These are phyloP conservation scores for Potorous gilbertii DNA, from an alignment of 2,797 vertebrate species.

Conservation along the genomic window DNA sequence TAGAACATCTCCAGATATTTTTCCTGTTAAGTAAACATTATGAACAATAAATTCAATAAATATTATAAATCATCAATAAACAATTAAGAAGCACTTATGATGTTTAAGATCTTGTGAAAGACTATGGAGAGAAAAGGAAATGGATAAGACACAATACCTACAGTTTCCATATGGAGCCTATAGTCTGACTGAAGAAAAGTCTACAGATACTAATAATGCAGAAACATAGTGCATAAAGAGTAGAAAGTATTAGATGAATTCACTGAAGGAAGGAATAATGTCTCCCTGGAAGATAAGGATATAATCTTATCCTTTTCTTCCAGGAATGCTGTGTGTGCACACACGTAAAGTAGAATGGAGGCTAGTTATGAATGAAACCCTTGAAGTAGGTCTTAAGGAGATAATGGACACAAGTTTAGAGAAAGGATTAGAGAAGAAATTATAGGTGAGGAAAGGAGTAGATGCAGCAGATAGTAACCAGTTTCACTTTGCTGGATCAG, in stretches of 20 bases:
- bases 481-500: neutral
- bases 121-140: neutral
- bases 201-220: neutral
- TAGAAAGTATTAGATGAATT: neutral
- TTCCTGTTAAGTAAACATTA: neutral
- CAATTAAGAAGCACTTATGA: neutral
- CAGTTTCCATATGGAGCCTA: conserved; percentile 22
- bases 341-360: neutral
- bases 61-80: neutral
- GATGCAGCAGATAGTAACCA: neutral
- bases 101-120: neutral
- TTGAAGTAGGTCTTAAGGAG: neutral
- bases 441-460: neutral
- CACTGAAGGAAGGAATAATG: neutral
- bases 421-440: neutral
- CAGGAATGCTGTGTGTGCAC: fast-evolving
- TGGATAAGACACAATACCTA: neutral
- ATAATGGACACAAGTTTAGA: neutral
- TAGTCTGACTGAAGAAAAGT: neutral
- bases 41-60: neutral
- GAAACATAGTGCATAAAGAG: neutral
- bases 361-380: neutral
- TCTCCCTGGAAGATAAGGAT: neutral
- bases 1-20: neutral
- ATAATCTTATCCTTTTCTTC: neutral